A percentile compares a stretch with the other conserved stretches of the same genome.
These are phyloP conservation scores for Rhinolophus ferrumequinum DNA, from an alignment of 2,113 vertebrate species.

Conservation along the genomic window DNA sequence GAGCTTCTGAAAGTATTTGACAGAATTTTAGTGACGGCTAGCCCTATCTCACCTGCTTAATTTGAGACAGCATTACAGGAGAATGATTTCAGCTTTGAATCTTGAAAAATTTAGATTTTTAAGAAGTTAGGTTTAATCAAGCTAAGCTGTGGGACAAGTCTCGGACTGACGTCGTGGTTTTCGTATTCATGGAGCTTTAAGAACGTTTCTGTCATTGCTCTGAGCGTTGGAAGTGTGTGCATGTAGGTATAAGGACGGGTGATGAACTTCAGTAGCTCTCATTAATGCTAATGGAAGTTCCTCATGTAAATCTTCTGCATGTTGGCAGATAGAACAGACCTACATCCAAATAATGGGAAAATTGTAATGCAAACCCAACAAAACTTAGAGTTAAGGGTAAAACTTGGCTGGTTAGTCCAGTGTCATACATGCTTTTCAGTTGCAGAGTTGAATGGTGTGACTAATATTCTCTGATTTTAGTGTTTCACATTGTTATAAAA, in stretches of 20 bases:
- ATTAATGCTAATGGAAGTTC: not conserved
- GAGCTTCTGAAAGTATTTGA: slow-evolving; percentile 23
- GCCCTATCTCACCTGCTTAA: not conserved
- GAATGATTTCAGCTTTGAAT: slow-evolving; percentile 29
- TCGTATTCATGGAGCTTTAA: not conserved
- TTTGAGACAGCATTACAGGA: not conserved
- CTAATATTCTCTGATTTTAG: slow-evolving; percentile 5
- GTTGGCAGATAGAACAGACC: slow-evolving; percentile 27
- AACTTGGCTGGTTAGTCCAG: not conserved
- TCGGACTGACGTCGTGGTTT: slow-evolving; percentile 19
- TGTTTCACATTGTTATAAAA: slow-evolving; percentile 41
- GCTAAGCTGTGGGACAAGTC: slow-evolving; percentile 21
- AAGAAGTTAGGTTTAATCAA: slow-evolving; percentile 46
- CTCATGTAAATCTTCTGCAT: slow-evolving; percentile 18
- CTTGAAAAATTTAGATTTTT: slow-evolving; percentile 56
- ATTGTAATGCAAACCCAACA: slow-evolving; percentile 34
- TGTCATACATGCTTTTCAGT: not conserved
- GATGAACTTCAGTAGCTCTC: slow-evolving; percentile 55
- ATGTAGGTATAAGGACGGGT: not conserved
- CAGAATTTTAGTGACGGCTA: not conserved
- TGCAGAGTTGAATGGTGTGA: not conserved
- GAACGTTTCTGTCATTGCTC: not conserved
- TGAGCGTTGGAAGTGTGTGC: not conserved
- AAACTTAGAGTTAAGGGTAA: not conserved
- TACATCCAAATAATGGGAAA: slow-evolving; percentile 40